Percentiles rank a stretch among this genome's conserved stretches.
Conservation (phyloP, 2,797 vertebrate species). For the Helarctos malayanus region DNA sequence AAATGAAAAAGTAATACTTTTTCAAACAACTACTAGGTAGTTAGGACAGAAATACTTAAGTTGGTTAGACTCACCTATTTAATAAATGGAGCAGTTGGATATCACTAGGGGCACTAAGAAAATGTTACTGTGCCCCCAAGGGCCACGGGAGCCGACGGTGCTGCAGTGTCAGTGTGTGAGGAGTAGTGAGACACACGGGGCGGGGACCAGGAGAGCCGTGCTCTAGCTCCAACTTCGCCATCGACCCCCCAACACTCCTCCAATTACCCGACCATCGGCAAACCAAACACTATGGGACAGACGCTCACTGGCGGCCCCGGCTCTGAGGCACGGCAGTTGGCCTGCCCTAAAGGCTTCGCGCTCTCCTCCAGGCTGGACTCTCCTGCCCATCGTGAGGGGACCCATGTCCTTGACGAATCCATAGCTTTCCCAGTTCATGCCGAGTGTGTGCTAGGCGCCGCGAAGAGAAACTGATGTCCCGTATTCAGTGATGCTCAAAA, state of each 20-base stretch:
- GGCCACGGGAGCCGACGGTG: not conserved
- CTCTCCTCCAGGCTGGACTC: not conserved
- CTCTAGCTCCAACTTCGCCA: not conserved
- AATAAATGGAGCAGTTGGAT: not conserved
- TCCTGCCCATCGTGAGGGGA: not conserved
- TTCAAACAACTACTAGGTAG: not conserved
- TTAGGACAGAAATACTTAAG: not conserved
- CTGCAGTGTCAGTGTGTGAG: not conserved
- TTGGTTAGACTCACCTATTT: not conserved
- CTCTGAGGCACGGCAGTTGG: not conserved
- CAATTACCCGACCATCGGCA: not conserved
- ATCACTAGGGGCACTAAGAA: not conserved
- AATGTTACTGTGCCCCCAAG: not conserved
- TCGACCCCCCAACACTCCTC: not conserved
- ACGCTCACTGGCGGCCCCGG: not conserved
- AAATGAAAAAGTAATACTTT: not conserved
- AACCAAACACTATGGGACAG: not conserved
- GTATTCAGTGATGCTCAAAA: not conserved
- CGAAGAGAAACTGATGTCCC: not conserved
- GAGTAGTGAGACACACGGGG: not conserved
- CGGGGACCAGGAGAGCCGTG: not conserved
- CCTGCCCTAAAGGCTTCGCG: not conserved
- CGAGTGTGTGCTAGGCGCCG: not conserved
- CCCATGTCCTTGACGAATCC: not conserved
- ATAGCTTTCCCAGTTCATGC: not conserved